Evolutionary conservation across 2,113 vertebrate genomes (phyloP).

Genomic region (Megalops atlanticus): DNA sequence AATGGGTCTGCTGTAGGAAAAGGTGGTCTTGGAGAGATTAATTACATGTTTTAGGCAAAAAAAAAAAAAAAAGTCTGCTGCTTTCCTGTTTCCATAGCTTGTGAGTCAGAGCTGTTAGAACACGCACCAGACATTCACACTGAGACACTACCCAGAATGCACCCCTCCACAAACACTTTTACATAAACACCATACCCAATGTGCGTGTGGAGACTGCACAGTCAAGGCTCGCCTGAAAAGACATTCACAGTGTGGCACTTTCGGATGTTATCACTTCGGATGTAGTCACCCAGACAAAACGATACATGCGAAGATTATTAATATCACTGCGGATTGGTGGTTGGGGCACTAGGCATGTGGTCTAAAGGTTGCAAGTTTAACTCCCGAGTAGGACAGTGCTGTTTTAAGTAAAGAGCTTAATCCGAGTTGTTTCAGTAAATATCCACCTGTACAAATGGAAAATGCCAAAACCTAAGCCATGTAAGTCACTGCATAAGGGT

Average conservation of each 20-base stretch:
- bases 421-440: too few relatives aligned
- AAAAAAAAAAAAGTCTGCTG: background rate
- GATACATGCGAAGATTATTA: background rate
- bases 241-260: background rate
- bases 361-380: background rate
- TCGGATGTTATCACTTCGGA: background rate
- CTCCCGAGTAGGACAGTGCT: too few relatives aligned
- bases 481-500: too few relatives aligned
- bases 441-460: too few relatives aligned
- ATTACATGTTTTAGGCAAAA: background rate
- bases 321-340: background rate
- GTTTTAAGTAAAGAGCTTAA: too few relatives aligned
- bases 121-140: background rate
- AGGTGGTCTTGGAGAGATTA: background rate
- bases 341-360: background rate
- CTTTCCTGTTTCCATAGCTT: background rate
- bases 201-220: background rate
- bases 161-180: background rate
- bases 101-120: background rate
- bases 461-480: too few relatives aligned
- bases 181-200: background rate
- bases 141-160: background rate
- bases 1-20: background rate
- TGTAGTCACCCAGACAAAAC: background rate
- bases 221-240: background rate